Conservation (phyloP, 1,140 invertebrate species). For the Leptopilina clavipes region DNA sequence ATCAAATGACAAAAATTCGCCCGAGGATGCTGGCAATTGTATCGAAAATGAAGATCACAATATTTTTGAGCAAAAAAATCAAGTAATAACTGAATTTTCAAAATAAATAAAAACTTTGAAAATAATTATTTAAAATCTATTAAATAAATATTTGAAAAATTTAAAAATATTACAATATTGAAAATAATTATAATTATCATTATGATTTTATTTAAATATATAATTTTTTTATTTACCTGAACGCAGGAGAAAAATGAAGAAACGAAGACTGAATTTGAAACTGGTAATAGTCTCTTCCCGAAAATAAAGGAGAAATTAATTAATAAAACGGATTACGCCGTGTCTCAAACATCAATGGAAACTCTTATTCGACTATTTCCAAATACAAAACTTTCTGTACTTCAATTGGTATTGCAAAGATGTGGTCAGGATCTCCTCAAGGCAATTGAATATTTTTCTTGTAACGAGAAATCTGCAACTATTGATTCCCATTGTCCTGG, state of each 20-base stretch:
- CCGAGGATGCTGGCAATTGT: not conserved
- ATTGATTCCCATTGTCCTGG: not conserved
- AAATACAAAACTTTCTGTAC: slow-evolving; percentile 87
- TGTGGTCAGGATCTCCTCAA: slow-evolving; percentile 91
- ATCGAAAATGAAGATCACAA: not conserved
- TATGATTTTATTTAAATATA: not conserved
- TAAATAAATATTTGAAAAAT: too few species aligned
- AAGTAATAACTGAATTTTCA: not conserved
- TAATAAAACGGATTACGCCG: slow-evolving; percentile 37
- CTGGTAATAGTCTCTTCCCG: not conserved
- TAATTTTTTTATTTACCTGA: too few species aligned
- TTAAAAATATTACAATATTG: too few species aligned
- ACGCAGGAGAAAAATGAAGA: not conserved
- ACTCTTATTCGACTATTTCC: slow-evolving; percentile 91
- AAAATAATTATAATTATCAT: too few species aligned
- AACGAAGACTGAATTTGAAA: not conserved
- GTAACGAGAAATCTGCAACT: slow-evolving; percentile 50
- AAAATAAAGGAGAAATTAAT: slow-evolving; percentile 8
- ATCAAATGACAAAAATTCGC: not conserved
- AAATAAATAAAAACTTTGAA: too few species aligned
- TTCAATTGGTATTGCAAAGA: slow-evolving; percentile 89
- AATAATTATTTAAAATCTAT: too few species aligned
- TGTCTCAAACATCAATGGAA: slow-evolving; percentile 83
- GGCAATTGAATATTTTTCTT: slow-evolving; percentile 81
- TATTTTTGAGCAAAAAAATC: not conserved